A percentile compares a stretch with the other conserved stretches of the same genome.
These are phyloP conservation scores for Melipona beecheii DNA, from an alignment of 2,888 invertebrate species.

Conservation along the genomic window DNA sequence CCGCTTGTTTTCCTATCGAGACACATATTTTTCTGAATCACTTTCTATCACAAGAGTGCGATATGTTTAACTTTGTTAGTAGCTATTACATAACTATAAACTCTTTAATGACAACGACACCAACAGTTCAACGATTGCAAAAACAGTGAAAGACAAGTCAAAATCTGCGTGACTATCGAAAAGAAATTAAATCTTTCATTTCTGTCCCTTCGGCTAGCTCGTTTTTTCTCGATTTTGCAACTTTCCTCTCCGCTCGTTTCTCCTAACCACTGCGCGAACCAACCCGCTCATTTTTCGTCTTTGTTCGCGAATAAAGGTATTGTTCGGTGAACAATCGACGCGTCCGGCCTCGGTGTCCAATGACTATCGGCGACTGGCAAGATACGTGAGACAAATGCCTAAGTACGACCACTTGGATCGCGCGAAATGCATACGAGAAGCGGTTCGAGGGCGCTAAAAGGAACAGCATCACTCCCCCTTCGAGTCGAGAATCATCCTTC, in stretches of 20 bases:
- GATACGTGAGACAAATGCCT: constrained; percentile 75
- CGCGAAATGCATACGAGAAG: constrained; percentile 34
- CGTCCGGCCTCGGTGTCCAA: constrained; percentile 70
- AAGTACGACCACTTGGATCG: constrained; percentile 60
- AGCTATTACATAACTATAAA: neutral
- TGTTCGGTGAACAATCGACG: constrained; percentile 75
- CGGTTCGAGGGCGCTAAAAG: constrained; percentile 42
- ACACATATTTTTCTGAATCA: no score
- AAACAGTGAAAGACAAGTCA: no score
- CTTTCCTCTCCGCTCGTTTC: constrained; percentile 22
- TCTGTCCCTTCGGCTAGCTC: neutral
- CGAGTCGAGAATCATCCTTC: constrained; percentile 59
- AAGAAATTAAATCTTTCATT: constrained; percentile 30
- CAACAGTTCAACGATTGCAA: neutral
- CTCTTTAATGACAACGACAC: no score
- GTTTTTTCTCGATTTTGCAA: constrained; percentile 26
- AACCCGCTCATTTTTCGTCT: constrained; percentile 58
- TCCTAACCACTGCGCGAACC: constrained; percentile 14
- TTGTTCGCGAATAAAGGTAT: constrained; percentile 67
- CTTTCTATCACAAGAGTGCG: no score
- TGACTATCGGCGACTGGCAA: constrained; percentile 70
- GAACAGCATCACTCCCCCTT: constrained; percentile 40
- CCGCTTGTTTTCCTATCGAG: no score
- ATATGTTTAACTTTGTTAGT: neutral
- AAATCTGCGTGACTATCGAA: neutral